Percentiles rank a stretch among this genome's conserved stretches.
Evolutionary conservation across 35 echinoderm and acorn worm genomes (phyloP).

Genomic region (Strongylocentrotus purpuratus): DNA sequence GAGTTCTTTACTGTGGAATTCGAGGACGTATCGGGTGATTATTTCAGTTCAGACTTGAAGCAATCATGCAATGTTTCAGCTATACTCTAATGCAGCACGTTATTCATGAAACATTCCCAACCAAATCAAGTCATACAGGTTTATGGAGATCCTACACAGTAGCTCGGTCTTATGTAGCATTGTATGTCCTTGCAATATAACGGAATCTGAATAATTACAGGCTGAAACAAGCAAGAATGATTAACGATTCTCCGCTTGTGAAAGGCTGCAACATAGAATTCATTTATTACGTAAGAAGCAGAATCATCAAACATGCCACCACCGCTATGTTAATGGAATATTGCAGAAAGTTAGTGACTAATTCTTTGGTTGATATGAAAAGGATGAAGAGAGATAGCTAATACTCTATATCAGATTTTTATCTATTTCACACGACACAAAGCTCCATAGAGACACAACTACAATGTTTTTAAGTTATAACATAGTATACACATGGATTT

Average conservation of each 20-base stretch:
- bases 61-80: not conserved
- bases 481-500: conserved; percentile 1
- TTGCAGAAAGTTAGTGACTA: not conserved
- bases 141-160: not conserved
- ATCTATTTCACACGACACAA: not conserved
- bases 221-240: not conserved
- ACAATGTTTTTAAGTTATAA: not conserved
- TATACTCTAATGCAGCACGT: not conserved
- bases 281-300: not conserved
- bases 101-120: not conserved
- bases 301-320: not conserved
- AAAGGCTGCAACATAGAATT: not conserved
- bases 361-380: not conserved
- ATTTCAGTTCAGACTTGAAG: not conserved
- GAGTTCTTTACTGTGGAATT: not conserved
- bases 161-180: not conserved
- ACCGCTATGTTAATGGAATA: not conserved
- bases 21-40: not conserved
- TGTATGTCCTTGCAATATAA: not conserved
- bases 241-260: not conserved
- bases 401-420: not conserved
- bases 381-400: not conserved
- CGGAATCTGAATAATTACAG: not conserved
- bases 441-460: not conserved
- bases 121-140: not conserved